These are phyloP conservation scores for Iphiclides podalirius DNA, from an alignment of 2,888 invertebrate species.

Conservation along the genomic window DNA sequence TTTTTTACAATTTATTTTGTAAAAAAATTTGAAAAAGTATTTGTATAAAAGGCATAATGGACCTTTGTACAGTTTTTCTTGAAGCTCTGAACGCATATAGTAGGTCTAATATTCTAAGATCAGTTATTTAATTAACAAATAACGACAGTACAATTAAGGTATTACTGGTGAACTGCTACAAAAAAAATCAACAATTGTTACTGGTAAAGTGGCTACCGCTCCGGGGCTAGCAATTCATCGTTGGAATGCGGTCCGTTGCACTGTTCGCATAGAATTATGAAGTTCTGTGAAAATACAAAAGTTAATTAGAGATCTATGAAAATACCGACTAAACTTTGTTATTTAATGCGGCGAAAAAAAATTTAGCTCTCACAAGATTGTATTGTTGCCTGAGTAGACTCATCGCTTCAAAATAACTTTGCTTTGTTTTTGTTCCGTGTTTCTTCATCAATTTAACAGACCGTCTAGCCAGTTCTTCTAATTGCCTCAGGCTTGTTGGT, in stretches of 20 bases:
- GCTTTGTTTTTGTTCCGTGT: conserved; percentile 14
- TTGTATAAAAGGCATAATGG: too few relatives aligned
- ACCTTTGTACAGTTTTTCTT: too few relatives aligned
- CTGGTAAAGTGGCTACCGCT: conserved; percentile 42
- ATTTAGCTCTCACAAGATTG: conserved; percentile 29
- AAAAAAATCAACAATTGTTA: too few relatives aligned
- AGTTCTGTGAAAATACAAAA: conserved; percentile 4
- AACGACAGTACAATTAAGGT: too few relatives aligned
- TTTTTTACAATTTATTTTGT: too few relatives aligned
- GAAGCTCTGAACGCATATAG: too few relatives aligned
- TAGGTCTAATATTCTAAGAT: too few relatives aligned
- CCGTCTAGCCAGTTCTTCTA: conserved; percentile 27
- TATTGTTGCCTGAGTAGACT: conserved; percentile 30
- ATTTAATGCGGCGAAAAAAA: too few relatives aligned
- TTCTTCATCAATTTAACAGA: conserved; percentile 26
- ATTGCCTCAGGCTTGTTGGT: conserved; percentile 24
- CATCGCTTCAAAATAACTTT: conserved; percentile 23
- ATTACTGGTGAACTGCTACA: too few relatives aligned
- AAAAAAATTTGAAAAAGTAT: too few relatives aligned
- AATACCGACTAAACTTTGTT: too few relatives aligned
- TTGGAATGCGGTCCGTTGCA: conserved; percentile 41
- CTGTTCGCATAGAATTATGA: conserved; percentile 36
- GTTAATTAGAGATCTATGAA: neutral
- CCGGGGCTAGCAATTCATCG: conserved; percentile 55
- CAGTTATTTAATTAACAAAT: too few relatives aligned